Evolutionary conservation across 2,888 invertebrate genomes (phyloP).

Genomic region (Nomada fabriciana): DNA sequence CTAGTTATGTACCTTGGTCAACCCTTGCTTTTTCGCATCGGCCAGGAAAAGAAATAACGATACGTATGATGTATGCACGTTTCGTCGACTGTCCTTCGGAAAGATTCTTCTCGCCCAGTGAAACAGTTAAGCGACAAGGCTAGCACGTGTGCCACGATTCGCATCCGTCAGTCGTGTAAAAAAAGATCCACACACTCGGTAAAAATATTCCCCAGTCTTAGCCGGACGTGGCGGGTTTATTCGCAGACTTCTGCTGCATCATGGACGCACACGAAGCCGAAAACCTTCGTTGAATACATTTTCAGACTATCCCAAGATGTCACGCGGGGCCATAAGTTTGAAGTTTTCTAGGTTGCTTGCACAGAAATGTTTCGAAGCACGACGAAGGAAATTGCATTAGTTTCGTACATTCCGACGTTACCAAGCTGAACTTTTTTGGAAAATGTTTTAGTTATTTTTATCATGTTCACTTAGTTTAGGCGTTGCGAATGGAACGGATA

Average conservation of each 20-base stretch:
- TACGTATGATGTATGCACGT: neutral
- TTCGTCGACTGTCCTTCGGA: conserved; percentile 26
- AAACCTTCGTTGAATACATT: conserved; percentile 50
- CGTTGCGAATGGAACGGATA: too few relatives aligned
- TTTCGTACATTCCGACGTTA: neutral
- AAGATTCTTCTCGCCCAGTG: conserved; percentile 42
- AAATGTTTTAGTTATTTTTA: neutral
- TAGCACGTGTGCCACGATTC: conserved; percentile 52
- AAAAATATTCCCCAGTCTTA: conserved; percentile 58
- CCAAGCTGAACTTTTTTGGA: neutral
- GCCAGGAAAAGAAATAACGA: neutral
- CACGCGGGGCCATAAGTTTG: conserved; percentile 46
- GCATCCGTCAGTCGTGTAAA: conserved; percentile 42
- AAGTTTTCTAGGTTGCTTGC: conserved; percentile 21
- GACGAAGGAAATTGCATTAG: conserved; percentile 41
- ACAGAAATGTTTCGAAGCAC: conserved; percentile 17
- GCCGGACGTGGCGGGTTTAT: conserved; percentile 52
- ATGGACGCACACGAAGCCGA: conserved; percentile 21
- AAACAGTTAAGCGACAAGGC: conserved; percentile 41
- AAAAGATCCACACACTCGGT: conserved; percentile 24
- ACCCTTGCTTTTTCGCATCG: neutral
- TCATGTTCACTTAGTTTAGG: neutral
- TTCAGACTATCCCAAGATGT: conserved; percentile 39
- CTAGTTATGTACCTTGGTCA: too few relatives aligned
- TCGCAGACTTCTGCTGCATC: conserved; percentile 50